Evolutionary conservation across 2,888 invertebrate species (phyloP), one percentile per base, ranked within the genome.

Genomic region (Thelaira solivaga): DNA sequence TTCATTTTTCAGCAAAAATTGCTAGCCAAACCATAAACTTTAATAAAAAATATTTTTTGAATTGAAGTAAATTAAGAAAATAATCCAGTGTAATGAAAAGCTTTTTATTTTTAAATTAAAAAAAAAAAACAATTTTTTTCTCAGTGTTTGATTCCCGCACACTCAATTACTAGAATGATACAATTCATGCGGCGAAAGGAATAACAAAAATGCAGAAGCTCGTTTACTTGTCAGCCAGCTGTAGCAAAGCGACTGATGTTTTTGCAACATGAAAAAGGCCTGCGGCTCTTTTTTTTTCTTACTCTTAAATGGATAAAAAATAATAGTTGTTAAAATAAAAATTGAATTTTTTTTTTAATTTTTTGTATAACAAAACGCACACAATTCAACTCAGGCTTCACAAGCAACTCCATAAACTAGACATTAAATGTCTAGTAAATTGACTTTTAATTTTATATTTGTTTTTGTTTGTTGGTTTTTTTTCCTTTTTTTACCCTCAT

Each of bases 181-280:
- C 34, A 22, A 47, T 43, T 18, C 64, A 55, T 16, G 39, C 45
- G 39, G 47, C 39, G 55, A 72, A 72, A 68, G 62, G 39, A 55
- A 74, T 36, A 69, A n/a, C n/a, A n/a, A 76, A 69, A 74, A 51
- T 67, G 71, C 80, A 76, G 80, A 76, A 80, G 80, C 76, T 74
- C 71, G 71, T 80, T 76, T 76, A 62, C 62, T 74, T 80, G 76
- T 80, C 80, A 80, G 76, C 77, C 80, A 80, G 76, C n/a, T 13
- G 67, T 43, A 57, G 65, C 71, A 67, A 62, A 71, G 69, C 59
- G 78, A 78, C 64, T 69, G 74, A 78, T 78, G 69, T 64, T 78
- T 71, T 61, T 36, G 65, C 64, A 39, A 69, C 47, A 69, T 47
- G 26, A 78, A 65, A 61, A 74, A n/a, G 47, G 69, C 73, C 67